Percentiles rank a stretch among this genome's conserved stretches.
phyloP scores from a whole-genome alignment of 2,113 vertebrate genomes.

The Butorides virescens region DNA sequence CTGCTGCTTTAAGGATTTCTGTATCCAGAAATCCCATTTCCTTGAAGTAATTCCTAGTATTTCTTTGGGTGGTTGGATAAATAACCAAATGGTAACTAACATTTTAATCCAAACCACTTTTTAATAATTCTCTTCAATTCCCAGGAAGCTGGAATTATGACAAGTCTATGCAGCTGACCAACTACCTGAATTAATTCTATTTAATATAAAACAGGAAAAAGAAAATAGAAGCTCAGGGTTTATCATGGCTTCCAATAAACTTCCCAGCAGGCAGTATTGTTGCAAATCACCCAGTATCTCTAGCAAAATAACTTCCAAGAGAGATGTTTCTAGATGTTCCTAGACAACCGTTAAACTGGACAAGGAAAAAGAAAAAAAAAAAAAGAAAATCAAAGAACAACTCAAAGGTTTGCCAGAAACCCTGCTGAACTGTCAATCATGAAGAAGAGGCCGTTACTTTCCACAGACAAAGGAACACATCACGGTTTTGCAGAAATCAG shows the following conservation, averaged over 20 bases:
- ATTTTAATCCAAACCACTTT: background rate
- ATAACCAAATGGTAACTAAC: background rate
- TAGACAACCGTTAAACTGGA: background rate
- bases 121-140: background rate
- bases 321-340: background rate
- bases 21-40: background rate
- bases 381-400: background rate
- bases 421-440: background rate
- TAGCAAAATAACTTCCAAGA: background rate
- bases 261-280: background rate
- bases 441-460: background rate
- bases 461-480: background rate
- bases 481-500: background rate
- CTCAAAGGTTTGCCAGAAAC: background rate
- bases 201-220: background rate
- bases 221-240: background rate
- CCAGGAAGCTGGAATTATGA: background rate
- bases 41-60: background rate
- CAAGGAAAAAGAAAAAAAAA: background rate
- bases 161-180: background rate
- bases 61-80: background rate
- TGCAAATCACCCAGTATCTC: background rate
- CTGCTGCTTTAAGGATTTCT: background rate
- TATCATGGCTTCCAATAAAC: background rate
- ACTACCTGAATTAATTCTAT: background rate